Evolutionary conservation across 2,797 vertebrate species (phyloP).

Genomic region (Lithobates pipiens): DNA sequence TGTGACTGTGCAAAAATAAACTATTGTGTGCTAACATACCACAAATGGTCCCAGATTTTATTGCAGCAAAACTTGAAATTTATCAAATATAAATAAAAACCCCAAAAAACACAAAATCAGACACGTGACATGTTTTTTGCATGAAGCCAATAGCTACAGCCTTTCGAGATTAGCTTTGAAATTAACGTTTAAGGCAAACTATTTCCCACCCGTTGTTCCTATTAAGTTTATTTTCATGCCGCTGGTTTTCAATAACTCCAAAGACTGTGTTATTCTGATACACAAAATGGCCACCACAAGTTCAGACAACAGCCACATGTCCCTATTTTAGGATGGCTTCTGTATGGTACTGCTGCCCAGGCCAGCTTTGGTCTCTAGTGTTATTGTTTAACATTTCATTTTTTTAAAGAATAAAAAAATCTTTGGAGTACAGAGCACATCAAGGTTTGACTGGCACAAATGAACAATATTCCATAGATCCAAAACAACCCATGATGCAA

Average conservation of each 20-base stretch:
- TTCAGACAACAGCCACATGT: neutral
- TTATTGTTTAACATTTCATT: neutral
- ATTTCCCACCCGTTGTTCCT: neutral
- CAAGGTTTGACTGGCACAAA: neutral
- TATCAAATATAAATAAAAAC: neutral
- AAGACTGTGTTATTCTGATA: too few relatives aligned
- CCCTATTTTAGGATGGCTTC: neutral
- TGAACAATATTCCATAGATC: neutral
- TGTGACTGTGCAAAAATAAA: slow-evolving; percentile 6
- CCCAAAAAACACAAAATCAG: neutral
- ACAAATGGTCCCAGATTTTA: neutral
- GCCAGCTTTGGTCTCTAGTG: neutral
- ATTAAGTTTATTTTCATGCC: neutral
- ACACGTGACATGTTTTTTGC: neutral
- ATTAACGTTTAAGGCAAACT: too few relatives aligned
- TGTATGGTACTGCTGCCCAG: neutral
- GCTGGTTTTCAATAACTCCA: neutral
- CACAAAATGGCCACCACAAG: neutral
- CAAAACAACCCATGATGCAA: neutral
- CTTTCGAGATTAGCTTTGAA: neutral
- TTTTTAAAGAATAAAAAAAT: neutral
- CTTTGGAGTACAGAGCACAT: neutral
- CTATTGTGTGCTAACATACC: neutral
- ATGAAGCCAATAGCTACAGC: neutral
- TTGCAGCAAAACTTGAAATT: neutral